These are phyloP conservation scores for Scomber scombrus DNA, from an alignment of 2,113 vertebrate species.

Conservation along the genomic window DNA sequence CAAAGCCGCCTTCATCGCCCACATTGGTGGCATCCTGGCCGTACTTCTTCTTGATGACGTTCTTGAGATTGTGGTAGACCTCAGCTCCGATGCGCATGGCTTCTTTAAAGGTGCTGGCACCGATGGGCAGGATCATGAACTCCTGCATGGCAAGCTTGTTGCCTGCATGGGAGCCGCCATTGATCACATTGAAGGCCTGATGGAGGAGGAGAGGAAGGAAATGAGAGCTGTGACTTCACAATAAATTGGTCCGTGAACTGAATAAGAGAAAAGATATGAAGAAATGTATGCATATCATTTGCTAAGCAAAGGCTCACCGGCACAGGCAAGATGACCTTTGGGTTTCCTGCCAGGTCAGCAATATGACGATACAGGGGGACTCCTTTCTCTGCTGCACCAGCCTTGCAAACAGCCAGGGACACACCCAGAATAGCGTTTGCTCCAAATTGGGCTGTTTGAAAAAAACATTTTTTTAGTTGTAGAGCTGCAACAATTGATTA, in stretches of 20 bases:
- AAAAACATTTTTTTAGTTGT: not conserved
- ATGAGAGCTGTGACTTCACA: not conserved
- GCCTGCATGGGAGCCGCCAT: constrained; percentile 97
- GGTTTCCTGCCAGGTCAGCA: constrained; percentile 93
- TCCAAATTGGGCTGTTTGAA: constrained; percentile 91
- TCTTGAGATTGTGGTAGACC: constrained; percentile 98
- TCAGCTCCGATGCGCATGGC: constrained; percentile 97
- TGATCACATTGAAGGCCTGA: constrained; percentile 98
- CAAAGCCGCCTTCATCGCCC: constrained; percentile 96
- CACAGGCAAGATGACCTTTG: constrained; percentile 94
- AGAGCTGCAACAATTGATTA: not conserved
- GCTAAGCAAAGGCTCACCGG: constrained; percentile 86
- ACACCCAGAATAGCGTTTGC: constrained; percentile 97
- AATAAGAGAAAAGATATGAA: not conserved
- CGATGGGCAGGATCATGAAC: constrained; percentile 97
- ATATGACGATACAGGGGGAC: constrained; percentile 96
- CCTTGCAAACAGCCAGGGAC: constrained; percentile 96
- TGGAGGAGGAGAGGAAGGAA: not conserved
- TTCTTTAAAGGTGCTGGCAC: constrained; percentile 91
- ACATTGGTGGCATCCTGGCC: constrained; percentile 98
- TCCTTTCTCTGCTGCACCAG: constrained; percentile 96
- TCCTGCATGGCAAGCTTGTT: constrained; percentile 99
- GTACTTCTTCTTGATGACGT: constrained; percentile 97
- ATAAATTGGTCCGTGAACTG: not conserved
- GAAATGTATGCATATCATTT: not conserved